Conservation (phyloP, 2,797 vertebrate genomes). For the Tenualosa ilisha region DNA sequence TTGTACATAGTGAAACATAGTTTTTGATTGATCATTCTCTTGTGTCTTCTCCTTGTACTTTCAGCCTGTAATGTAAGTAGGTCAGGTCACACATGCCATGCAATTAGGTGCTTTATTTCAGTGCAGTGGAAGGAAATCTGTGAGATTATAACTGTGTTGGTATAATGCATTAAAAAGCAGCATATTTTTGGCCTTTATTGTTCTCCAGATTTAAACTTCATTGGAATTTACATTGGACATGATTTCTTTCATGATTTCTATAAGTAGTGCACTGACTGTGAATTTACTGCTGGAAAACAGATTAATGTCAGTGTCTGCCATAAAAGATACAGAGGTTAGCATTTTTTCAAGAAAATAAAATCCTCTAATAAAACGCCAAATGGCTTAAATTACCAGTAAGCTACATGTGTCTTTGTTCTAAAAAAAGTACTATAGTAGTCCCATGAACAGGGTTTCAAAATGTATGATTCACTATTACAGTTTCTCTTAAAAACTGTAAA, state of each 20-base stretch:
- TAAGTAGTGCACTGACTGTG: not conserved
- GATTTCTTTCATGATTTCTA: too few relatives aligned
- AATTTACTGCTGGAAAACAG: not conserved
- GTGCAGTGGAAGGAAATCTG: constrained; percentile 34
- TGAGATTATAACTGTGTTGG: constrained; percentile 18
- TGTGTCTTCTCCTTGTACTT: not conserved
- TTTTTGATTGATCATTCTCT: not conserved
- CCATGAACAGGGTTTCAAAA: not conserved
- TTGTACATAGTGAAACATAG: not conserved
- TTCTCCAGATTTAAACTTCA: not conserved
- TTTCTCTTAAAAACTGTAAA: not conserved
- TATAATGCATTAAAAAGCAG: constrained; percentile 15
- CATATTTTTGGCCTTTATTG: not conserved
- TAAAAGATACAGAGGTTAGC: constrained; percentile 23
- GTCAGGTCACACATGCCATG: constrained; percentile 62
- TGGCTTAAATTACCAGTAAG: not conserved
- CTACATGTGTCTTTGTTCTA: not conserved
- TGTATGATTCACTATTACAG: not conserved
- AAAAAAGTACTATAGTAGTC: not conserved
- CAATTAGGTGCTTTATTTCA: constrained; percentile 53
- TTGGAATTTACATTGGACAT: not conserved
- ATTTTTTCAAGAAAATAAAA: not conserved
- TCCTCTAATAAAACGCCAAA: not conserved
- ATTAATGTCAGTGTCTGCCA: constrained; percentile 35
- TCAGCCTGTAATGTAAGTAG: not conserved